Evolutionary conservation across 2,888 invertebrate species (phyloP), one percentile per base, ranked within the genome.

Genomic region (Argynnis bischoffii): DNA sequence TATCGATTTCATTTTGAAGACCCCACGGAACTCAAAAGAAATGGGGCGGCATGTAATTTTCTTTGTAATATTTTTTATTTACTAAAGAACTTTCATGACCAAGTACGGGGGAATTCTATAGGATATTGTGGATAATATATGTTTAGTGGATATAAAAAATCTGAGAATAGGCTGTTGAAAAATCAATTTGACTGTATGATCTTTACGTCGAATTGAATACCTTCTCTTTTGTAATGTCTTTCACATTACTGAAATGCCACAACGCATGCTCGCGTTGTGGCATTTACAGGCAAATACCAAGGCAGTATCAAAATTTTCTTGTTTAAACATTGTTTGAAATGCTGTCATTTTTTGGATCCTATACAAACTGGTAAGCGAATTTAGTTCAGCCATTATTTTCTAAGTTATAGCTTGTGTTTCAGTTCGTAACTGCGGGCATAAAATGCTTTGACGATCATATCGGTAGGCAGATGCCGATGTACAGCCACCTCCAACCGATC

Each of bases 1-100:
- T 69, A 69, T 69, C 64, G 64, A 64, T 65, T 64, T 61, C 53
- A 41, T 26, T 48, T 35, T 55, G 18, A 48, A 64, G 41, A 55
- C 55, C 64, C 64, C 66, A 48, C 48, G 60, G 59, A 50, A 55
- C 56, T 65, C 57, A 55, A 56, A 65, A 61, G 55, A 56, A 64
- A 55, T 63, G 59, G 64, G 68, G 68, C 54, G 35, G 35, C 11
- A 41, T 50, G 59, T 46, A 48, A 59, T 59, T 47, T 59, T 48
- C 47, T 48, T 59, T 21, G 47, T n/a, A 59, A 59, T 59, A 59
- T 59, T 59, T 54, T 48, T 66, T 66, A 66, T 60, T 55, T 63
- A 51, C 66, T 48, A 55, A 55, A 66, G 48, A 54, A 57, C 57
- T 18, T 50, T 41, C 35, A 55, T 50, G 18, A 31, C 26, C 35